Evolutionary conservation across 2,888 invertebrate genomes (phyloP).

Genomic region (Apodemia zela): DNA sequence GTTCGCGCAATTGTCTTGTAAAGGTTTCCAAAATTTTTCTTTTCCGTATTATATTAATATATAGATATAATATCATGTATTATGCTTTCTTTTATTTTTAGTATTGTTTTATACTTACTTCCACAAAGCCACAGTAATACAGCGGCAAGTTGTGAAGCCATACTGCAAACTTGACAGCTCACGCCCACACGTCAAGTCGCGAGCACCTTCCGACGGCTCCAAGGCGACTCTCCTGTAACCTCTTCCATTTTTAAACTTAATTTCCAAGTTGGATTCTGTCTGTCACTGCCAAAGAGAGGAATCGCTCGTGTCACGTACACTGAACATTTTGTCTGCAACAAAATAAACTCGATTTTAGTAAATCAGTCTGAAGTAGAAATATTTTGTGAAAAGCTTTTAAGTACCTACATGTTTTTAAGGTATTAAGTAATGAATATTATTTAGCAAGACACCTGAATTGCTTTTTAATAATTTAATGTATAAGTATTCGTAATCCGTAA

Average conservation of each 20-base stretch:
- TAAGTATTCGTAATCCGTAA: too few relatives aligned
- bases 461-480: too few relatives aligned
- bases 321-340: constrained; percentile 39
- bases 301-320: constrained; percentile 33
- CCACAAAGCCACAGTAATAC: constrained; percentile 68
- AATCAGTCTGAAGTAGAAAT: background rate
- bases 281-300: constrained; percentile 45
- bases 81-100: background rate
- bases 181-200: constrained; percentile 59
- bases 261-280: constrained; percentile 42
- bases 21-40: too few relatives aligned
- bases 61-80: too few relatives aligned
- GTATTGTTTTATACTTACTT: constrained; percentile 50
- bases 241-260: constrained; percentile 57
- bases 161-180: constrained; percentile 43
- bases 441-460: too few relatives aligned
- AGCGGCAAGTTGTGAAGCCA: constrained; percentile 64
- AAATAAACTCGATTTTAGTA: constrained; percentile 39
- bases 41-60: too few relatives aligned
- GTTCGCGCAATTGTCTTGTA: too few relatives aligned
- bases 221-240: constrained; percentile 43
- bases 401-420: too few relatives aligned
- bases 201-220: constrained; percentile 47
- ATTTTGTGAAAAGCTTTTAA: too few relatives aligned
- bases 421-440: too few relatives aligned